phyloP scores from a whole-genome alignment of 2,113 vertebrate genomes.

The Pelodiscus sinensis region DNA sequence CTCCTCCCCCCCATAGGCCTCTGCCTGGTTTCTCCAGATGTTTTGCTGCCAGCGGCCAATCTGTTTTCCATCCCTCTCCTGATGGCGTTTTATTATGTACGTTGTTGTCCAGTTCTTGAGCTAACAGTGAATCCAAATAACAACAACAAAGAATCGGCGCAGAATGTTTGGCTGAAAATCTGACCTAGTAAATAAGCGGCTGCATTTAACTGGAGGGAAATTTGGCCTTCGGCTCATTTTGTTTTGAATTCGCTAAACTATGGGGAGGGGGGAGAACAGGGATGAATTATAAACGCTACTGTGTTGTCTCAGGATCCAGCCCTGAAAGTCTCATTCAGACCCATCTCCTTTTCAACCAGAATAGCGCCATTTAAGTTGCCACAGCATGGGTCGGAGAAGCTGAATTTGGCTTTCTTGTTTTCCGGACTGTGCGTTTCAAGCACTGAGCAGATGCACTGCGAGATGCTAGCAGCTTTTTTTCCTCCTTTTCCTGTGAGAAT shows the following conservation, averaged over 20 bases:
- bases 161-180: not conserved
- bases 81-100: not conserved
- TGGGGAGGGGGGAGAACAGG: rapidly evolving
- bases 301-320: not conserved
- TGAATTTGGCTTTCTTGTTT: not conserved
- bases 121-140: not conserved
- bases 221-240: not conserved
- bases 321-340: not conserved
- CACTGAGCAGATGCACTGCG: not conserved
- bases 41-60: not conserved
- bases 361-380: not conserved
- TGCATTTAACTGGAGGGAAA: not conserved
- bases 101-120: not conserved
- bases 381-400: not conserved
- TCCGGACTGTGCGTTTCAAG: not conserved
- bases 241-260: not conserved
- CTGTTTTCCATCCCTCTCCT: not conserved
- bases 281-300: not conserved
- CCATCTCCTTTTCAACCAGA: not conserved
- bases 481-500: not conserved
- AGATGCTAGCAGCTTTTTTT: not conserved
- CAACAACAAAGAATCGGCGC: not conserved
- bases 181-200: not conserved
- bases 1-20: too few species aligned
- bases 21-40: not conserved